Evolutionary conservation across 2,888 invertebrate genomes (phyloP), one percentile per base, ranked within the genome.

Genomic region (Allophyes oxyacanthae): DNA sequence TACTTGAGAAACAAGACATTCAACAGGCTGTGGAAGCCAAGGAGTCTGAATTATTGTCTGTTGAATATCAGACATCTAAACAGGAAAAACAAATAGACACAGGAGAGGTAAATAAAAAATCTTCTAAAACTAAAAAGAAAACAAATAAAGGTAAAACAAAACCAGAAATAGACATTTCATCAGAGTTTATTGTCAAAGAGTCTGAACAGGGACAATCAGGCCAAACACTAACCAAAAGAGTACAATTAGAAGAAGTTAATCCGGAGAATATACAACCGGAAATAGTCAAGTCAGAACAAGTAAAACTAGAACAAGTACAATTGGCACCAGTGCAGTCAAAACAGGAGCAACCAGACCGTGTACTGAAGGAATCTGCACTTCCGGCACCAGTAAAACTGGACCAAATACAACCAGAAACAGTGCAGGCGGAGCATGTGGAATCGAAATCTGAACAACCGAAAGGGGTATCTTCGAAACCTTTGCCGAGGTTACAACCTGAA

Each of bases 51-150:
- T 34, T 60, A n/a, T 33, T 51, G 0, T 25, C 30, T 32, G n/a
- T 20, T 3, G 37, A 43, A 14, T 26, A 59, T n/a, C 42, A 26
- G 25, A 33, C 14, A 8, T 0, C 8, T 20, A 33, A 44, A 42
- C 30, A 36, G 28, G 45, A 45, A 25, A 52, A 65, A 30, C 32
- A 48, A 48, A 11, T 2, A 3, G 0, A 33, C 11, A 25, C 6
- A 28, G 15, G 11, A 25, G 30, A 32, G 40, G 30, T 33, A 2
- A 49, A 34, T 13, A 56, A 51, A 44, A 67, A 60, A 28, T 9
- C 34, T 20, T 43, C 51, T n/a, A 78, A 74, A 59, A 64, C 46
- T 43, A 72, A 69, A 56, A 78, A 64, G 57, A 74, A 72, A 57
- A 32, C 53, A 7, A 57, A 61, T 28, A 60, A 44, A 53, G 40